Conservation (phyloP, 2,113 vertebrate genomes). For the Glaucomys volans region DNA sequence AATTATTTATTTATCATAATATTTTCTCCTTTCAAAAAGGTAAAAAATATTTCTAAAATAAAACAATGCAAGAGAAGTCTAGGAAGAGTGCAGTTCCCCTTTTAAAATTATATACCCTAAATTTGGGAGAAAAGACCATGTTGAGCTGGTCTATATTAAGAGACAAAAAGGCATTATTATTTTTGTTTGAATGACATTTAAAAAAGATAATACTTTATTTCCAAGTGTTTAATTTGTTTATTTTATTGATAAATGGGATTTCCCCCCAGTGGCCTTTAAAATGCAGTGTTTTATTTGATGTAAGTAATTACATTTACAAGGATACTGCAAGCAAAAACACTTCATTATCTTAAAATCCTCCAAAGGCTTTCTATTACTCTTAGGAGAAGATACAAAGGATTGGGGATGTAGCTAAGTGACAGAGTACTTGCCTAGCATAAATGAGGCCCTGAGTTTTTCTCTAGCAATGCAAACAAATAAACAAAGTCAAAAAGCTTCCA, state of each 20-base stretch:
- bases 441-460: no score
- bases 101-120: not conserved
- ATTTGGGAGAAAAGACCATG: not conserved
- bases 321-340: conserved; percentile 28
- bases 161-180: conserved; percentile 7
- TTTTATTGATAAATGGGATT: not conserved
- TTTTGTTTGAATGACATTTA: not conserved
- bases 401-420: no score
- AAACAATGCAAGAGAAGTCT: conserved; percentile 41
- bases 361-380: not conserved
- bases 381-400: not conserved
- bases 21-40: conserved; percentile 5
- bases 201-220: conserved; percentile 39
- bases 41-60: conserved; percentile 44
- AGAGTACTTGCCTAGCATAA: no score
- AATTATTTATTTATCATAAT: conserved; percentile 22
- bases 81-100: not conserved
- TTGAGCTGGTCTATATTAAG: not conserved
- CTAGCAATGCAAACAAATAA: no score
- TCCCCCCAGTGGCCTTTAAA: not conserved
- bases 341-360: conserved; percentile 45
- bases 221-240: not conserved
- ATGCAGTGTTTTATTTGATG: not conserved
- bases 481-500: not conserved
- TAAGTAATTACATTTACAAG: conserved; percentile 37